A percentile compares a stretch with the other conserved stretches of the same genome.
These are phyloP conservation scores for Sinodicranocentrus sp. DNA, from an alignment of 2,888 invertebrate species.

Conservation along the genomic window DNA sequence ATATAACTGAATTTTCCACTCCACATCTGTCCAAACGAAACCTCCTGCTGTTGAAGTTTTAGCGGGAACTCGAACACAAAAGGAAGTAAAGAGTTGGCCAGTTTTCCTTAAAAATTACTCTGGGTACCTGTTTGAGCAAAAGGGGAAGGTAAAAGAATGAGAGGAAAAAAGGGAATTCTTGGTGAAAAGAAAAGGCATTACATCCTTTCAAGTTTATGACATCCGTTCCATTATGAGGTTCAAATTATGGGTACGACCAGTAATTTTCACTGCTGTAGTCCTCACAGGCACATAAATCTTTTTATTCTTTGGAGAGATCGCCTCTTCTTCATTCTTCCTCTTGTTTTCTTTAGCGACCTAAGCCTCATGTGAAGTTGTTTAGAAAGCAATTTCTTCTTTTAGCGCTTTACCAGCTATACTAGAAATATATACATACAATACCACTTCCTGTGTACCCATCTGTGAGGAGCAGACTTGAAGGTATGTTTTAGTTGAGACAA, in stretches of 20 bases:
- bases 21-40: not conserved
- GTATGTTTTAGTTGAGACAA: too few species aligned
- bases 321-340: slow-evolving; percentile 48
- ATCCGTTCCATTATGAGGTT: slow-evolving; percentile 72
- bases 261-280: slow-evolving; percentile 64
- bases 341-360: slow-evolving; percentile 24
- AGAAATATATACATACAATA: not conserved
- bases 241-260: slow-evolving; percentile 68
- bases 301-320: slow-evolving; percentile 63
- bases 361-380: slow-evolving; percentile 51
- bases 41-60: not conserved
- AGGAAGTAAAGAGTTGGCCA: slow-evolving; percentile 17
- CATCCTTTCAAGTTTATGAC: slow-evolving; percentile 70
- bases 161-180: slow-evolving; percentile 26
- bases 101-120: slow-evolving; percentile 5
- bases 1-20: not conserved
- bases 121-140: slow-evolving; percentile 30
- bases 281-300: slow-evolving; percentile 67
- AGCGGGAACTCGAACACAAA: not conserved
- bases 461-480: too few species aligned
- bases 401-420: not conserved
- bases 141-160: not conserved
- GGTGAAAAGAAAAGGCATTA: slow-evolving; percentile 67
- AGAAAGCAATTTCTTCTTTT: slow-evolving; percentile 55
- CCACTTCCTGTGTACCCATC: not conserved